Percentiles rank a stretch among this genome's conserved stretches.
Evolutionary conservation across 2,888 invertebrate genomes (phyloP).

Genomic region (Caenorhabditis plicata): DNA sequence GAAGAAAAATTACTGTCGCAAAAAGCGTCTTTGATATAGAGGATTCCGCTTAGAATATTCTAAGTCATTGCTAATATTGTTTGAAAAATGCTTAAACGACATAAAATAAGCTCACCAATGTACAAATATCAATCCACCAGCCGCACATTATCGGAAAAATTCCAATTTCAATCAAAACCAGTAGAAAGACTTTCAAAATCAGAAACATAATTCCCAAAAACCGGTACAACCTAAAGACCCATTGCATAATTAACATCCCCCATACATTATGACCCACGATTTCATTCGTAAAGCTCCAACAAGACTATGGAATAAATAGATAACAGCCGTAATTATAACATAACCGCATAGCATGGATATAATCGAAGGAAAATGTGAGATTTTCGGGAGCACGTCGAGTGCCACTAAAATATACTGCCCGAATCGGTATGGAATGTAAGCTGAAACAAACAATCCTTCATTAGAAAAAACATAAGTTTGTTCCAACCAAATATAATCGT

Average conservation of each 20-base stretch:
- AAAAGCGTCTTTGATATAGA: no score
- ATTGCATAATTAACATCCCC: background rate
- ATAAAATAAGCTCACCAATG: slow-evolving; percentile 71
- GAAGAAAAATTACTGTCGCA: no score
- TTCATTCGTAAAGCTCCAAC: slow-evolving; percentile 80
- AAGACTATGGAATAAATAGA: slow-evolving; percentile 82
- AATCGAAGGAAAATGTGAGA: slow-evolving; percentile 72
- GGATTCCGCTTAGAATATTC: no score
- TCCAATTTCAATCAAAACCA: slow-evolving; percentile 95
- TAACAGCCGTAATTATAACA: slow-evolving; percentile 80
- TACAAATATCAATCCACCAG: slow-evolving; percentile 98
- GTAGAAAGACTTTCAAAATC: slow-evolving; percentile 77
- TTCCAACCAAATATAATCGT: slow-evolving; percentile 82
- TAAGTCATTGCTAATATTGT: background rate
- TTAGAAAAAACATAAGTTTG: background rate
- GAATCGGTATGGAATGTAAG: slow-evolving; percentile 93
- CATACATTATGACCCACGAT: slow-evolving; percentile 71
- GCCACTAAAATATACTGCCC: slow-evolving; percentile 81
- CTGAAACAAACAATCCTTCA: slow-evolving; percentile 67
- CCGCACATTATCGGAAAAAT: slow-evolving; percentile 94
- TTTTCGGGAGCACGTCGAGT: slow-evolving; percentile 73
- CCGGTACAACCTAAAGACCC: slow-evolving; percentile 46
- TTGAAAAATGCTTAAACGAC: background rate
- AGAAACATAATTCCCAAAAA: slow-evolving; percentile 75
- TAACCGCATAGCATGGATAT: slow-evolving; percentile 72